Base-by-base conservation (phyloP, 2,797 vertebrate species). In the Oreochromis grahami region DNA sequence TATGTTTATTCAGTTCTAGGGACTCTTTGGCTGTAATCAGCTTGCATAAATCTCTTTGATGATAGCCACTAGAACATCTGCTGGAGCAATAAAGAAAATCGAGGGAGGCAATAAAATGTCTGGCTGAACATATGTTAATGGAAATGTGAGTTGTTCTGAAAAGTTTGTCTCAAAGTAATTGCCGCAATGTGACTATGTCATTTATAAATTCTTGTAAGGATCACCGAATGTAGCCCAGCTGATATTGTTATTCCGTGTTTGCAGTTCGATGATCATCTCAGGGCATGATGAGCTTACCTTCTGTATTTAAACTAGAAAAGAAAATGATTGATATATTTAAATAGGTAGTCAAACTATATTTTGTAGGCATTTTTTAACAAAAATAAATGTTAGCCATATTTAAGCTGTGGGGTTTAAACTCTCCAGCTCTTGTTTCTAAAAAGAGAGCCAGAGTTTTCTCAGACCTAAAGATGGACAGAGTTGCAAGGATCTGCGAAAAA, bases 41-140 rank as follows among this genome's bases (percentile, higher is more conserved):
- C 92, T 94, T 94, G 95, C 95, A 96, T 96, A 95, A 95, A 96
- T 94, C 95, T 94, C 94, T 96, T 96, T 96, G 95, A 96, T 96
- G 95, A 95, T 95, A 90, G 94, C 93, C 95, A 88, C 86, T 82
- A 85, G 92, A 94, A 95, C 95, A 95, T 95, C 95, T 96, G 95
- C 93, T 87, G 78, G 89, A 91, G 88, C 92, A 90, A 90, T 91
- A 92, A 89, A 93, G 89, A 91, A 94, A 92, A 91, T 89, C 77
- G 77, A 89, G 86, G 87, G 86, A 93, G 91, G 91, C 85, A 93
- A 93, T 94, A 93, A 94, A 94, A 93, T 93, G 91, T 94, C 93
- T 93, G 93, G 87, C 65, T 82, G 91, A 94, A 92, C 92, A 94
- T 93, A 94, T 95, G 93, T 79, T 89, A 91, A 94, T 94, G 86